These are phyloP conservation scores for Myotis daubentonii DNA, from an alignment of 2,797 vertebrate genomes.

Conservation along the genomic window DNA sequence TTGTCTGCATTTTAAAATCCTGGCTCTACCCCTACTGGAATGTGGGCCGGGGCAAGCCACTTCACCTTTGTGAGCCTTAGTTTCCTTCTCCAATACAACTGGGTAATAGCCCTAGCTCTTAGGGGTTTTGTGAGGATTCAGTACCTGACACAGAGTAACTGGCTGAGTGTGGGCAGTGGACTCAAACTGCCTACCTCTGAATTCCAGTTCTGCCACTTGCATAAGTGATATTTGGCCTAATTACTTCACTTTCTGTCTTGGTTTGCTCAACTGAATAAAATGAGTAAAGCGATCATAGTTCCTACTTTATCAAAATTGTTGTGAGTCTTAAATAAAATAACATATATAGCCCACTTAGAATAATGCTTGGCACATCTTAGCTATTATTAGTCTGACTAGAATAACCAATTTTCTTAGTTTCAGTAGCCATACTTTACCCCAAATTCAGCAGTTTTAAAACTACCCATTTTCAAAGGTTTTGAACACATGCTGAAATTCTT, in stretches of 20 bases:
- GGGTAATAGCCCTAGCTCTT: neutral
- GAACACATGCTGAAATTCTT: conserved; percentile 52
- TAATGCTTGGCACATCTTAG: neutral
- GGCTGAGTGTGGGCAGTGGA: neutral
- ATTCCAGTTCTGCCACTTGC: neutral
- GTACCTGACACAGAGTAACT: neutral
- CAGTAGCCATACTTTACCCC: neutral
- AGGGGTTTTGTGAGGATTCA: neutral
- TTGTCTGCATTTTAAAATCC: conserved; percentile 34
- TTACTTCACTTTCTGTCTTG: conserved; percentile 7
- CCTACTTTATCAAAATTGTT: neutral
- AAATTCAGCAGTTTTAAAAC: conserved; percentile 58
- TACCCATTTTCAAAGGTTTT: conserved; percentile 45
- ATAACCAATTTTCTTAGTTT: conserved; percentile 46
- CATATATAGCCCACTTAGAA: neutral
- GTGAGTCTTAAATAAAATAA: conserved; percentile 31
- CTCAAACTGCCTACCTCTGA: neutral
- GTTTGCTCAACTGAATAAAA: conserved; percentile 19
- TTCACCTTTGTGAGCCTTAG: conserved; percentile 23
- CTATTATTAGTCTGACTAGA: conserved; percentile 28
- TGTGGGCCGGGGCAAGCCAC: neutral
- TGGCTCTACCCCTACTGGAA: neutral
- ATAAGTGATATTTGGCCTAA: neutral
- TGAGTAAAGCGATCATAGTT: neutral
- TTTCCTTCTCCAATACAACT: neutral